A percentile compares a stretch with the other conserved stretches of the same genome.
These are phyloP conservation scores for Notospermus geniculatus DNA, from an alignment of 1,140 invertebrate species.

Conservation along the genomic window DNA sequence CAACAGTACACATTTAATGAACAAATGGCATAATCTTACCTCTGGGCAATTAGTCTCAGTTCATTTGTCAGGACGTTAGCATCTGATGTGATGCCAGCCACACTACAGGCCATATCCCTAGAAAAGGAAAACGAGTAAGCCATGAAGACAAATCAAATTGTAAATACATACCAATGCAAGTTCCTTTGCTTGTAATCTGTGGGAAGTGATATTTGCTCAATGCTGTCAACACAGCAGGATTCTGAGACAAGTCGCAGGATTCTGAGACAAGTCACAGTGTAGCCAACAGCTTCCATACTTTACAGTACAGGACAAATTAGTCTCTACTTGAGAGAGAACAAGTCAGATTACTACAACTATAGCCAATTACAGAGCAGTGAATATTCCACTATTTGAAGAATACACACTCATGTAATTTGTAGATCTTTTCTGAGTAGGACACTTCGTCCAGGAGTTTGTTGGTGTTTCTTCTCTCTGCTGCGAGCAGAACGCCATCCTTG, in stretches of 20 bases:
- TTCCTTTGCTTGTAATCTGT: too few relatives aligned
- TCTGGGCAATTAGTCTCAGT: conserved; percentile 88
- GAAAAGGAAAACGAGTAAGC: conserved; percentile 45
- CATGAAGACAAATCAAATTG: too few relatives aligned
- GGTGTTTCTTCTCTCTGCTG: conserved; percentile 93
- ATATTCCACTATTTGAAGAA: conserved; percentile 5
- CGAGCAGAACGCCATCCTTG: conserved; percentile 93
- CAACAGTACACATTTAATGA: too few relatives aligned
- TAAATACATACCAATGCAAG: too few relatives aligned
- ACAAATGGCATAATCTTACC: conserved; percentile 52
- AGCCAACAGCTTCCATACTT: conserved; percentile 11
- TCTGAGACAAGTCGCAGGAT: too few relatives aligned
- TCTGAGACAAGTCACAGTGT: too few relatives aligned
- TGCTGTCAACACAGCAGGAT: too few relatives aligned
- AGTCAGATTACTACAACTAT: background rate
- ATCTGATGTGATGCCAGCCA: conserved; percentile 98
- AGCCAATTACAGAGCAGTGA: background rate
- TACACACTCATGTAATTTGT: conserved; percentile 88
- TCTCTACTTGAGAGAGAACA: conserved; percentile 1
- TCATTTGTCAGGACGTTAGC: conserved; percentile 99
- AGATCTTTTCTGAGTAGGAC: conserved; percentile 98
- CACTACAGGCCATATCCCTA: conserved; percentile 96
- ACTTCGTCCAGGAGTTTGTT: conserved; percentile 98
- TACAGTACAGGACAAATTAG: background rate
- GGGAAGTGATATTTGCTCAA: too few relatives aligned